Conservation (phyloP, 1,140 invertebrate species). For the Reticulitermes speratus region DNA sequence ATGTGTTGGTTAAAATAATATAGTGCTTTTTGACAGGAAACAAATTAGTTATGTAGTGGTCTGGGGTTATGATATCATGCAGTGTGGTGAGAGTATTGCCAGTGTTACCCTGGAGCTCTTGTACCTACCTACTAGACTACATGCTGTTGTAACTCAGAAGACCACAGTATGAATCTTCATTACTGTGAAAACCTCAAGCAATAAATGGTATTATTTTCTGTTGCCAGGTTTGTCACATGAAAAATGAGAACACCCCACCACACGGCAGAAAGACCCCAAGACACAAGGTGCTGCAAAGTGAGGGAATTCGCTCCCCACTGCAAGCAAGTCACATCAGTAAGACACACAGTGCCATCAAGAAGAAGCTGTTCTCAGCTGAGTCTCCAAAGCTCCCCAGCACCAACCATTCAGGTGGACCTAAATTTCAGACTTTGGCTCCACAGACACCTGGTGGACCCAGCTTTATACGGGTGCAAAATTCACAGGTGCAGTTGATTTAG, state of each 20-base stretch:
- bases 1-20: no score
- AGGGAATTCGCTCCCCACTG: slow-evolving; percentile 5
- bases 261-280: slow-evolving; percentile 3
- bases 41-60: no score
- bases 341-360: slow-evolving; percentile 15
- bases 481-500: slow-evolving; percentile 34
- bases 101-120: no score
- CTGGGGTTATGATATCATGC: no score
- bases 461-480: slow-evolving; percentile 39
- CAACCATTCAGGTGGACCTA: not conserved
- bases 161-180: no score
- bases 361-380: slow-evolving; percentile 13
- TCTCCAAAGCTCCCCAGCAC: not conserved
- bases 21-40: no score
- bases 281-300: not conserved
- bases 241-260: slow-evolving; percentile 21
- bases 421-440: slow-evolving; percentile 30
- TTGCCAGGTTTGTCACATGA: not conserved
- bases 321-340: not conserved
- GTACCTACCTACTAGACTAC: no score
- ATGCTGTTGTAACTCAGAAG: no score
- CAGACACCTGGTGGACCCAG: slow-evolving; percentile 34
- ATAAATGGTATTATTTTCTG: not conserved
- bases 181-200: no score
- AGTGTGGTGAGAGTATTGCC: no score